Base-by-base conservation (phyloP, 2,888 invertebrate genomes). In the Neocrepidodera transversa region DNA sequence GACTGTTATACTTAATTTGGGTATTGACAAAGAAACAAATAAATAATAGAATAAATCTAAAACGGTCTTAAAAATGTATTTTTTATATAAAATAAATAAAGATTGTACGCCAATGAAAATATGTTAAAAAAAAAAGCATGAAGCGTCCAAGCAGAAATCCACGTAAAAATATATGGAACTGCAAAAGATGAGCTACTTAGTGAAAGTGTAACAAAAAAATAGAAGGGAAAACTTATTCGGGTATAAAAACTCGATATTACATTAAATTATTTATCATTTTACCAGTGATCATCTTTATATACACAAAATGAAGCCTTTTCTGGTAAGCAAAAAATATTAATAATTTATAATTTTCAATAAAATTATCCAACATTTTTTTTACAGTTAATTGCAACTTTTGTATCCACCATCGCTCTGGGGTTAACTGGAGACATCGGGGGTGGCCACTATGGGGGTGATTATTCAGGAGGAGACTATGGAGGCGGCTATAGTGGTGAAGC, bases 91-190 rank as follows among this genome's bases (percentile, higher is more conserved):
- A n/a, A n/a, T n/a, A n/a, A n/a, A n/a, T n/a, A n/a, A n/a, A n/a
- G n/a, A n/a, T n/a, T n/a, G 26, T 13, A 26, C 45, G 45, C 45
- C 45, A 49, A 5, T 40, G 20, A 42, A 23, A 35, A 30, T 23
- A 30, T 40, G n/a, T 43, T 32, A 13, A 2, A 32, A 4, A 13
- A 13, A 28, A 26, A 56, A 30, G 50, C 32, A 7, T 8, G 35
- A 52, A 36, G 42, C 56, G 45, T 28, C 56, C 55, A 59, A 56
- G 62, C 62, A 62, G 51, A 38, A 59, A 52, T 56, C 48, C 52
- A 59, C 20, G 42, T 56, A 56, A 58, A 60, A 59, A 59, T 56
- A 38, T 16, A 55, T 36, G 49, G 53, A 36, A 17, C 38, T 26
- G 32, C 52, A 8, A 42, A 55, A 56, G 62, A 58, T 53, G 52